Evolutionary conservation across 2,888 invertebrate species (phyloP).

Genomic region (Nymphalis urticae): DNA sequence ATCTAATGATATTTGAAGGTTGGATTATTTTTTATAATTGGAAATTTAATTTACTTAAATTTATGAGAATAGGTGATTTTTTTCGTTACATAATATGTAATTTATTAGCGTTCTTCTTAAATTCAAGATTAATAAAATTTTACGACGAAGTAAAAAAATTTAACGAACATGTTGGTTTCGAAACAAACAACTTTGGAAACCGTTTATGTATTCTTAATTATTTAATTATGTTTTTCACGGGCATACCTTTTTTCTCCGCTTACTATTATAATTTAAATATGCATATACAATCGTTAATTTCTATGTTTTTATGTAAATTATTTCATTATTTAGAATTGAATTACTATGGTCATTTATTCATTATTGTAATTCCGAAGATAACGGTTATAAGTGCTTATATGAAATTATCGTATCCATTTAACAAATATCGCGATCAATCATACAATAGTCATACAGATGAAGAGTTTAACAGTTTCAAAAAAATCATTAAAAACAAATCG

Average conservation of each 20-base stretch:
- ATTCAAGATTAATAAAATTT: neutral
- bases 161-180: neutral
- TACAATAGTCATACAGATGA: neutral
- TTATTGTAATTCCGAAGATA: conserved; percentile 30
- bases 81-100: neutral
- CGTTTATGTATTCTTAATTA: neutral
- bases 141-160: neutral
- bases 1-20: no score
- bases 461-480: no score
- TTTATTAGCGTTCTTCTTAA: neutral
- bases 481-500: neutral
- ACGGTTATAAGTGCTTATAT: conserved; percentile 26
- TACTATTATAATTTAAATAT: neutral
- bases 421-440: neutral
- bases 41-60: neutral
- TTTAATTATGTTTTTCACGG: neutral
- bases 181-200: neutral
- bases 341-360: conserved; percentile 36
- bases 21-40: no score
- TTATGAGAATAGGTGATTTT: neutral
- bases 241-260: neutral
- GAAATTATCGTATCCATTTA: conserved; percentile 19
- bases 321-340: conserved; percentile 31
- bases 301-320: neutral
- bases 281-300: neutral